A percentile compares a stretch with the other conserved stretches of the same genome.
Conservation (phyloP, 2,797 vertebrate genomes). For the Malurus leucopterus region DNA sequence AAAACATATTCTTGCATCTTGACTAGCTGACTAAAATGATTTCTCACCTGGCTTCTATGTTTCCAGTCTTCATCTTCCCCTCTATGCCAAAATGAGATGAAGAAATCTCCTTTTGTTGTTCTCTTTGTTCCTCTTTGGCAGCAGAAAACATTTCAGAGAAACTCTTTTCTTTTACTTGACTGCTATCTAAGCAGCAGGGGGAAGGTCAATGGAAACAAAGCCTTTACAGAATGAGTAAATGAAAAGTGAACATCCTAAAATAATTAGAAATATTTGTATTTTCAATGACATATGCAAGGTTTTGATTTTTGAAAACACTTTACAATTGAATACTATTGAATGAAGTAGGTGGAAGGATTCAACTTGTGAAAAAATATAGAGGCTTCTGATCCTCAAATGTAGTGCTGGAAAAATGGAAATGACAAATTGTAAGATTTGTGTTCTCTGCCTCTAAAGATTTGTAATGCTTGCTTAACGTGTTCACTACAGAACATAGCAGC, state of each 20-base stretch:
- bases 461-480: not conserved
- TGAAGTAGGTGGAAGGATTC: not conserved
- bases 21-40: not conserved
- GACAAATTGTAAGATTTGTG: not conserved
- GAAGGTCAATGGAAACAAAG: not conserved
- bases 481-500: not conserved
- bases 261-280: not conserved
- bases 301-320: not conserved
- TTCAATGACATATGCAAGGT: not conserved
- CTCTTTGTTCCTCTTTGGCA: slow-evolving; percentile 41
- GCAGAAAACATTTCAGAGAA: slow-evolving; percentile 19
- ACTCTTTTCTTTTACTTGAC: not conserved
- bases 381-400: not conserved
- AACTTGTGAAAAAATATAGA: not conserved
- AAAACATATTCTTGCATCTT: not conserved
- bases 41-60: slow-evolving; percentile 65
- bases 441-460: not conserved
- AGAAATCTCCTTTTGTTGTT: not conserved
- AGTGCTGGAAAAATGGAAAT: not conserved
- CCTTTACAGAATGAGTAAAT: not conserved
- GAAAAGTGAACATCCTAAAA: not conserved
- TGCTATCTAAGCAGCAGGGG: not conserved
- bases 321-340: not conserved
- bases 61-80: not conserved
- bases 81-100: slow-evolving; percentile 28